A percentile compares a stretch with the other conserved stretches of the same genome.
phyloP scores from a whole-genome alignment of 1,140 invertebrate species.

The Magallana gigas region DNA sequence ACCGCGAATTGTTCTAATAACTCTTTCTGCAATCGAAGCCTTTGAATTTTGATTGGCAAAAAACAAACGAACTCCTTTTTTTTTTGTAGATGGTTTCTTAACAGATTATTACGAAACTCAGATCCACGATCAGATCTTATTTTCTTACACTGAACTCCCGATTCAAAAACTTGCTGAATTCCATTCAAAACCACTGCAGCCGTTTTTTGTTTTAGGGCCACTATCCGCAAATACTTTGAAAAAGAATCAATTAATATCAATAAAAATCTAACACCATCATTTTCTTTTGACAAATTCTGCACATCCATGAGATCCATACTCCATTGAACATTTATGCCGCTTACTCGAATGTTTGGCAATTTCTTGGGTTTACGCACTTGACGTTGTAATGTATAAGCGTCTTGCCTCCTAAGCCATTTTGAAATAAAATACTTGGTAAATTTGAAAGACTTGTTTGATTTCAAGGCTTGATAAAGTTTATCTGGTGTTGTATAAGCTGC shows the following conservation, averaged over 20 bases:
- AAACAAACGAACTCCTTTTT: not conserved
- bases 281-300: conserved; percentile 28
- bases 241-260: conserved; percentile 38
- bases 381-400: conserved; percentile 11
- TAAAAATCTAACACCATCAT: conserved; percentile 38
- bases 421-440: conserved; percentile 1
- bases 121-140: conserved; percentile 3
- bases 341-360: not conserved
- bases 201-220: not conserved
- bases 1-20: conserved; percentile 41
- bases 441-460: not conserved
- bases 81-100: not conserved
- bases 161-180: conserved; percentile 2
- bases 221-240: not conserved
- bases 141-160: not conserved
- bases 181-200: not conserved
- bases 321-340: conserved; percentile 22
- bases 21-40: conserved; percentile 45
- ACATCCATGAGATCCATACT: conserved; percentile 35
- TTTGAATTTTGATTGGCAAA: conserved; percentile 11
- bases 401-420: conserved; percentile 37
- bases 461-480: conserved; percentile 15
- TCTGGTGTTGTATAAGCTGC: conserved; percentile 11
- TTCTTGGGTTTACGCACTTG: not conserved
- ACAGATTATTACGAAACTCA: not conserved